A percentile compares a stretch with the other conserved stretches of the same genome.
Conservation (phyloP, 92 coral and sea anemone species). For the Epizoanthus scotinus region DNA sequence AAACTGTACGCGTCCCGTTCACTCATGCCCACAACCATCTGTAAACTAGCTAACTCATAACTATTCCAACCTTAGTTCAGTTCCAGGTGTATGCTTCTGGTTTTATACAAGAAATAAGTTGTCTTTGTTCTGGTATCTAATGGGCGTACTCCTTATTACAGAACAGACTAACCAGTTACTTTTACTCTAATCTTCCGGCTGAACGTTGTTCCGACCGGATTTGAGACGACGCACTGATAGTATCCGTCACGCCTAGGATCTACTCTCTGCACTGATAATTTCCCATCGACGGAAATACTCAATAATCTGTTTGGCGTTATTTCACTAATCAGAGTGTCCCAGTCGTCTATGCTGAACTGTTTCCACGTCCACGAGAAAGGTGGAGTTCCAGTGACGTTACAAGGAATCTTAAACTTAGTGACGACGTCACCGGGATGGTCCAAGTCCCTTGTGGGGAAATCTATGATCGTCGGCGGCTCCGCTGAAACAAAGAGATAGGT, state of each 20-base stretch:
- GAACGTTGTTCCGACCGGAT: constrained; percentile 26
- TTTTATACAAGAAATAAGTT: too few species aligned
- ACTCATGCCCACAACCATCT: too few species aligned
- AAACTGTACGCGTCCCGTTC: too few species aligned
- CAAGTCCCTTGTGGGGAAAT: constrained; percentile 10
- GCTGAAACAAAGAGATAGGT: neutral
- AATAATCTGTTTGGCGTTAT: neutral
- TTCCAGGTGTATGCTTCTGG: too few species aligned
- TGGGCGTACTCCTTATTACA: too few species aligned
- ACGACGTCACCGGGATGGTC: neutral
- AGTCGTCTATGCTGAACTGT: constrained; percentile 8
- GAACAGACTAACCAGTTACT: constrained; percentile 18
- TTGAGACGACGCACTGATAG: constrained; percentile 29
- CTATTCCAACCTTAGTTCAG: too few species aligned
- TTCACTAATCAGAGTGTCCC: neutral
- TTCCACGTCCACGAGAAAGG: constrained; percentile 36
- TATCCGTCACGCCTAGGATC: neutral
- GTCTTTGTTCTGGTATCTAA: too few species aligned
- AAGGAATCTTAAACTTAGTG: neutral
- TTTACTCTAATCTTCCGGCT: constrained; percentile 34
- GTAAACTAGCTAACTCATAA: too few species aligned
- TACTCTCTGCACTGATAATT: neutral
- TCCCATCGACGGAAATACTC: neutral
- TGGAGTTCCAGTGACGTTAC: constrained; percentile 24
- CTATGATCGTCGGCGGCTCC: constrained; percentile 18